Percentiles rank a stretch among this genome's conserved stretches.
These are phyloP conservation scores for Oophaga sylvatica DNA, from an alignment of 2,797 vertebrate species.

Conservation along the genomic window DNA sequence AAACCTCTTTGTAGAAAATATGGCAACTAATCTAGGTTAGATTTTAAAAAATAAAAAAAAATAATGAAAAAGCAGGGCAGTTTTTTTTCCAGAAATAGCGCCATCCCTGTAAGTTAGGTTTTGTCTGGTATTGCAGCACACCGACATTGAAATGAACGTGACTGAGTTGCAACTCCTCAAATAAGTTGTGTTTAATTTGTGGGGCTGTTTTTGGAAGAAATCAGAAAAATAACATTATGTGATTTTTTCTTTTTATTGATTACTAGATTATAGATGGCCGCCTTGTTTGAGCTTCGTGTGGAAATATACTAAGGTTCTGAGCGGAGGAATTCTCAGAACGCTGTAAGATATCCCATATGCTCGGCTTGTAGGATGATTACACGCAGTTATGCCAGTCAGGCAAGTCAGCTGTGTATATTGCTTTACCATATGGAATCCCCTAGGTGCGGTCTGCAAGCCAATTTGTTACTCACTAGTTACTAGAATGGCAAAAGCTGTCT, in stretches of 20 bases:
- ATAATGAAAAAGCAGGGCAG: too few relatives aligned
- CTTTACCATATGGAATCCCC: conserved; percentile 41
- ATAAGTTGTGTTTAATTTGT: not conserved
- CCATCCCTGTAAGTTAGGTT: too few relatives aligned
- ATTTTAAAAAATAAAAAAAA: too few relatives aligned
- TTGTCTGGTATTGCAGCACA: too few relatives aligned
- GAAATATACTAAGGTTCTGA: not conserved
- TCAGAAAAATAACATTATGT: not conserved
- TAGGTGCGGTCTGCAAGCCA: not conserved
- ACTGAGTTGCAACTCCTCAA: not conserved
- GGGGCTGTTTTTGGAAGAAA: too few relatives aligned
- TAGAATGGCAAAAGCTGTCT: not conserved
- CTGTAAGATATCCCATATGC: not conserved
- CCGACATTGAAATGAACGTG: not conserved
- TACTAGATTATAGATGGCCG: not conserved
- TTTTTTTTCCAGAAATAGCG: too few relatives aligned
- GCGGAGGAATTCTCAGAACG: not conserved
- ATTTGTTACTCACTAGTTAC: not conserved
- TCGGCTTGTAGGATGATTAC: conserved; percentile 16
- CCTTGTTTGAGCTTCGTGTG: not conserved
- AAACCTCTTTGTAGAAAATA: too few relatives aligned
- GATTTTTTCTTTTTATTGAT: not conserved
- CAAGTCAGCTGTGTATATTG: conserved; percentile 30
- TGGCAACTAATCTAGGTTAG: too few relatives aligned
- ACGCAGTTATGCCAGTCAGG: conserved; percentile 13